These are phyloP conservation scores for Bathynomus jamesi DNA, from an alignment of 1,140 invertebrate species.

Conservation along the genomic window DNA sequence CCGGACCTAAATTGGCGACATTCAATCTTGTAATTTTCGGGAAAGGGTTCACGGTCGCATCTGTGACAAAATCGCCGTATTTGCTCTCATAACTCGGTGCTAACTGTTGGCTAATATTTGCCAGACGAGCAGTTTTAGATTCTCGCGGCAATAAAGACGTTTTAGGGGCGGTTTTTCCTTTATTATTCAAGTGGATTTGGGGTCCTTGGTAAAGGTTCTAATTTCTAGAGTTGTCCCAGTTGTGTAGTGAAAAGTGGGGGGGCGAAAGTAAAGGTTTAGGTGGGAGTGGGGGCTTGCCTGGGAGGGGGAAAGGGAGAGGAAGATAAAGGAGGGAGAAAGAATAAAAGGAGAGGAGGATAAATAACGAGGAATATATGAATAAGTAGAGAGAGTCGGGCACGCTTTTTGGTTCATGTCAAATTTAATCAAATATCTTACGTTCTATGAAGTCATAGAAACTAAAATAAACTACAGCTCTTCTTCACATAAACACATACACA, in stretches of 20 bases:
- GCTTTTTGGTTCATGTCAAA: too few relatives aligned
- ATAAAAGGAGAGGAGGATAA: too few relatives aligned
- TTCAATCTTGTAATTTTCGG: neutral
- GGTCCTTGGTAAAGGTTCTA: neutral
- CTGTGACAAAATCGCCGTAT: neutral
- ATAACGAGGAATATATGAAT: too few relatives aligned
- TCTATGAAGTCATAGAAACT: too few relatives aligned
- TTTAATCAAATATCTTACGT: too few relatives aligned
- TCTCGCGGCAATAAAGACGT: neutral
- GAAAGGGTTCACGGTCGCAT: neutral
- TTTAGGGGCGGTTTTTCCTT: neutral
- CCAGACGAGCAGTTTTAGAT: neutral
- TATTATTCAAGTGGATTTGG: neutral
- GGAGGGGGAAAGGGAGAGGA: neutral
- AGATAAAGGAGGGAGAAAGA: neutral
- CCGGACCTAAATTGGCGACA: neutral
- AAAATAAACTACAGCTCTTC: too few relatives aligned
- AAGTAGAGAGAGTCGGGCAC: too few relatives aligned
- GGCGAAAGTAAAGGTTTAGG: too few relatives aligned
- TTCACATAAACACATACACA: too few relatives aligned
- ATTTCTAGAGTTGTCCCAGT: neutral
- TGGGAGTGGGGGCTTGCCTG: neutral
- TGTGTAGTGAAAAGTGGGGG: neutral
- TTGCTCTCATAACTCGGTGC: neutral
- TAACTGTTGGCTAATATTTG: slow-evolving; percentile 1